Evolutionary conservation across 2,113 vertebrate species (phyloP).

Genomic region (Pelobates fuscus): DNA sequence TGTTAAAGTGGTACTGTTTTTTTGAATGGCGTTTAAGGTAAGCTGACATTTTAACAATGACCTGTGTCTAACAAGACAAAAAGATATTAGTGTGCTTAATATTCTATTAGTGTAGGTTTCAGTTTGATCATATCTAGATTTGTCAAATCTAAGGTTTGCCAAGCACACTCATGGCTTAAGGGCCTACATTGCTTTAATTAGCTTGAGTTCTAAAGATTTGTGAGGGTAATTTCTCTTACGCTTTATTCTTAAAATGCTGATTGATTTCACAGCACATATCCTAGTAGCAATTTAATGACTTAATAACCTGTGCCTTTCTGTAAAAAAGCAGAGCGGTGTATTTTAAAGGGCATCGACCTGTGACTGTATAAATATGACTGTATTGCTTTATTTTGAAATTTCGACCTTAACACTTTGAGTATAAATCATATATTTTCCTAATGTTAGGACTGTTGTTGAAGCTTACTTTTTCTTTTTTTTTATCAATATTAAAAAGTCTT

Average conservation of each 20-base stretch:
- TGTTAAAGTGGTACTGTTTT: background rate
- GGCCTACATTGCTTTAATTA: constrained; percentile 50
- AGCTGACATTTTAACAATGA: constrained; percentile 27
- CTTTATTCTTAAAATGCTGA: constrained; percentile 46
- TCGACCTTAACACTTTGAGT: background rate
- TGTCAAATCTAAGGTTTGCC: constrained; percentile 43
- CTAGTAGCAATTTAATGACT: constrained; percentile 41
- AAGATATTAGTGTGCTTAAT: constrained; percentile 34
- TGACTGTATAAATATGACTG: constrained; percentile 14
- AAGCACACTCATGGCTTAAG: constrained; percentile 40
- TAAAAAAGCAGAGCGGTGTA: constrained; percentile 28
- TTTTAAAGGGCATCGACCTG: constrained; percentile 30
- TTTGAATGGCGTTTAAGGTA: constrained; percentile 3
- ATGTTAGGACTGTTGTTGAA: too few relatives aligned
- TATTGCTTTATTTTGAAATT: constrained; percentile 11
- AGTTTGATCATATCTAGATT: constrained; percentile 47
- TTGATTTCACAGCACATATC: constrained; percentile 49
- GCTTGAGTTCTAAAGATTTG: constrained; percentile 49
- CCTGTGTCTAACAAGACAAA: constrained; percentile 38
- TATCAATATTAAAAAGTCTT: too few relatives aligned
- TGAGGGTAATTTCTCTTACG: constrained; percentile 41
- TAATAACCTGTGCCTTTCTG: constrained; percentile 34
- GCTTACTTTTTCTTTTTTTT: too few relatives aligned
- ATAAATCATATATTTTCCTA: too few relatives aligned
- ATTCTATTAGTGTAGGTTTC: constrained; percentile 46